Evolutionary conservation across 2,797 vertebrate genomes (phyloP), one percentile per base, ranked within the genome.

Genomic region (Toxotes lorentzi): DNA sequence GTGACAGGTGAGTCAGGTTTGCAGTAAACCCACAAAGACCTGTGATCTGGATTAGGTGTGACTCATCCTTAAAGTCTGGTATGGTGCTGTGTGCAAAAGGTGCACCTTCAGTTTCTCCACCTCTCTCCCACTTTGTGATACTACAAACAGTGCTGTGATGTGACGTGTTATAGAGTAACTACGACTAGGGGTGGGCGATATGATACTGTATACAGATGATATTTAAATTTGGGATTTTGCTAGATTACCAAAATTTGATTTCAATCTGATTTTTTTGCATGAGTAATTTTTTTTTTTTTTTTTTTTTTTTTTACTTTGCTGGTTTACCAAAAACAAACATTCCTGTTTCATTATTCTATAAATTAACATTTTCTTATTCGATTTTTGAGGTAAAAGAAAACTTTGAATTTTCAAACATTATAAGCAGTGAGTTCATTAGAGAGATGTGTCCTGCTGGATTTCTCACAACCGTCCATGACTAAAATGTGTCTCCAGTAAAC

Each of bases 41-140:
- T 68, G 75, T 34, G 50, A 67, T 73, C 51, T 73, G 77, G 70
- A 80, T 81, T 40, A 40, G 73, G 32, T 73, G 71, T 1, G 58
- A 73, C 54, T 50, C 66, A 8, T 66, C 48, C 74, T 45, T 82
- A 34, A 67, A 54, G 54, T 83, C 75, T 74, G 69, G 27, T 63
- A 27, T 60, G 45, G 79, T 76, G 77, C 82, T 76, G 59, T 76
- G 68, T 59, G 70, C 48, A 12, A 74, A 58, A 43, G 14, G 56
- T 75, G 19, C 71, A 50, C 63, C 78, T 72, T 70, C 48, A 30
- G 11, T 45, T 61, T 51, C 48, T 45, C 54, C 35, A 68, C 59
- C 70, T 50, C 63, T 70, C 30, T 47, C 66, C 57, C 70, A 61
- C 56, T 27, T 67, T 73, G 63, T 77, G 65, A 17, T 4, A 53